phyloP scores from a whole-genome alignment of 2,113 vertebrate species.

The Lepus europaeus region DNA sequence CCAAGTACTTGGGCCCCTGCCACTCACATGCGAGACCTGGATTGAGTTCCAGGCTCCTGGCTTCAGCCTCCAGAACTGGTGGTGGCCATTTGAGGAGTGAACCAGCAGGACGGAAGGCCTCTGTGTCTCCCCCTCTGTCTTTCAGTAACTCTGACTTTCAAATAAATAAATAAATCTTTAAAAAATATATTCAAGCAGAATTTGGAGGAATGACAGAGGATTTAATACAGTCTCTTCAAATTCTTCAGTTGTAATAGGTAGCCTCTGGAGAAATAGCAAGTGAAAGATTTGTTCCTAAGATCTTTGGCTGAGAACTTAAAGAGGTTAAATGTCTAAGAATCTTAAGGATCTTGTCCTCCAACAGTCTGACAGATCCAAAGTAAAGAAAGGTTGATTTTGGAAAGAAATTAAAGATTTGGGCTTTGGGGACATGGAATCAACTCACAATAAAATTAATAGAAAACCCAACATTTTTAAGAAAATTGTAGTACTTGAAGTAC shows the following conservation, averaged over 20 bases:
- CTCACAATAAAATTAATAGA: not conserved
- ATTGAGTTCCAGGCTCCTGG: too few species aligned
- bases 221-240: not conserved
- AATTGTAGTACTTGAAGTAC: not conserved
- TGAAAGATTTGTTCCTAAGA: not conserved
- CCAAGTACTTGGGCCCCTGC: too few species aligned
- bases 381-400: not conserved
- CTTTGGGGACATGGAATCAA: not conserved
- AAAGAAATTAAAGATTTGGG: not conserved
- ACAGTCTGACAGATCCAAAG: not conserved
- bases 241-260: not conserved
- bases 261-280: not conserved
- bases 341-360: not conserved
- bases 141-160: too few species aligned
- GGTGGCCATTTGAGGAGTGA: too few species aligned
- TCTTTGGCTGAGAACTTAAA: constrained; percentile 48
- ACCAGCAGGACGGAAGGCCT: too few species aligned
- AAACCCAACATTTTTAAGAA: constrained; percentile 28
- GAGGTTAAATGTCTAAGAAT: not conserved
- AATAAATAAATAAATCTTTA: too few species aligned
- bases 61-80: too few species aligned
- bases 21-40: too few species aligned
- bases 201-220: not conserved
- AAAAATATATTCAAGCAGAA: constrained; percentile 3
- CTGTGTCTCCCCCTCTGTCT: too few species aligned